phyloP scores from a whole-genome alignment of 2,888 invertebrate species.

The Vannuccia rotundouncinata region DNA sequence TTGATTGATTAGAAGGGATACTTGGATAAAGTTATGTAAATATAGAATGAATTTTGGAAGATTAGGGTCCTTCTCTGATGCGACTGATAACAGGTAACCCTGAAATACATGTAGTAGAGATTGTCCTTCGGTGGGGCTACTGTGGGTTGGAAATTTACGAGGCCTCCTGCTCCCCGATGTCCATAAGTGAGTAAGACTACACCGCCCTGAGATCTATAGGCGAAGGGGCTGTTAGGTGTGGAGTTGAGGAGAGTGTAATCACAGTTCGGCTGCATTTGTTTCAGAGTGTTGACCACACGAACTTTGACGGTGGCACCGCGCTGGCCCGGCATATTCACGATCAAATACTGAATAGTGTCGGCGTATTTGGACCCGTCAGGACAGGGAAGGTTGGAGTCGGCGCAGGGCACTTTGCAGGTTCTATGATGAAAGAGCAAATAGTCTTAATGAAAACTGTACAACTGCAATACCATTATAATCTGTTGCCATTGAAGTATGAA shows the following conservation, averaged over 20 bases:
- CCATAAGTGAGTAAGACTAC: neutral
- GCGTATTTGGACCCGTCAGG: no score
- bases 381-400: no score
- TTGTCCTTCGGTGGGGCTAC: neutral
- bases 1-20: slow-evolving; percentile 32
- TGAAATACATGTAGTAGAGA: slow-evolving; percentile 5
- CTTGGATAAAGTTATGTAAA: slow-evolving; percentile 28
- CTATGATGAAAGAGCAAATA: no score
- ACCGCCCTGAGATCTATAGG: neutral
- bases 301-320: neutral
- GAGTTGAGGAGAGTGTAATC: neutral
- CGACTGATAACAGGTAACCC: slow-evolving; percentile 3
- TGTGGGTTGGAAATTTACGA: no score
- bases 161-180: no score
- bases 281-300: slow-evolving; percentile 19
- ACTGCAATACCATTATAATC: neutral
- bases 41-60: slow-evolving; percentile 30
- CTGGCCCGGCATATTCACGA: neutral
- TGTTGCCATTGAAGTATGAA: no score
- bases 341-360: neutral
- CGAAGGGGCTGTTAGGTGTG: slow-evolving; percentile 20
- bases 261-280: slow-evolving; percentile 24
- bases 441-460: no score
- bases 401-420: no score
- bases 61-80: neutral